Conservation (phyloP, 1,140 invertebrate species). For the Luehdorfia chinensis region DNA sequence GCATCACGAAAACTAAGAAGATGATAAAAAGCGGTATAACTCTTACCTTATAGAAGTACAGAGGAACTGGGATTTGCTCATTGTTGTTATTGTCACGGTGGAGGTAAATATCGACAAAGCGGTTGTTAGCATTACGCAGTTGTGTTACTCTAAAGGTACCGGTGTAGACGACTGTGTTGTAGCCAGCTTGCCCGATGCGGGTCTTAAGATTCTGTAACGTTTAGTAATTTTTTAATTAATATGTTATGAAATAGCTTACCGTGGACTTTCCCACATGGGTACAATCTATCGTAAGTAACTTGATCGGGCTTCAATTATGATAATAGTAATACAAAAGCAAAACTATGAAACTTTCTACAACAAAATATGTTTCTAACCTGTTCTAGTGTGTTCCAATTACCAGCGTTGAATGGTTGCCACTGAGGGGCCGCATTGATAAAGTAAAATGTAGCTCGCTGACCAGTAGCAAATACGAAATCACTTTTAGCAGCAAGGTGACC, state of each 20-base stretch:
- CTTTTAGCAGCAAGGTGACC: conserved; percentile 84
- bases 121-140: conserved; percentile 43
- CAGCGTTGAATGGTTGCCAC: conserved; percentile 82
- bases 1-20: too few relatives aligned
- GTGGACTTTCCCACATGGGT: too few relatives aligned
- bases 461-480: conserved; percentile 80
- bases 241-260: too few relatives aligned
- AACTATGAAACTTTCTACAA: too few relatives aligned
- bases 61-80: conserved; percentile 56
- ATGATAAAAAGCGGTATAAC: background rate
- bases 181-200: conserved; percentile 52
- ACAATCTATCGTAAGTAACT: too few relatives aligned
- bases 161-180: conserved; percentile 58
- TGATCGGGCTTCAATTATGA: too few relatives aligned
- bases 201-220: conserved; percentile 53
- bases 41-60: conserved; percentile 68
- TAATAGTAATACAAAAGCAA: too few relatives aligned
- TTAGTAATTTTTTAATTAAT: too few relatives aligned
- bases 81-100: conserved; percentile 36
- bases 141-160: conserved; percentile 63
- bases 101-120: conserved; percentile 49
- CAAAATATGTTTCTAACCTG: too few relatives aligned
- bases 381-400: conserved; percentile 79
- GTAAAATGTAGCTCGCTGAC: conserved; percentile 82
- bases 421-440: conserved; percentile 82